Conservation (phyloP, 1,140 invertebrate species). For the Hormaphis cornu region DNA sequence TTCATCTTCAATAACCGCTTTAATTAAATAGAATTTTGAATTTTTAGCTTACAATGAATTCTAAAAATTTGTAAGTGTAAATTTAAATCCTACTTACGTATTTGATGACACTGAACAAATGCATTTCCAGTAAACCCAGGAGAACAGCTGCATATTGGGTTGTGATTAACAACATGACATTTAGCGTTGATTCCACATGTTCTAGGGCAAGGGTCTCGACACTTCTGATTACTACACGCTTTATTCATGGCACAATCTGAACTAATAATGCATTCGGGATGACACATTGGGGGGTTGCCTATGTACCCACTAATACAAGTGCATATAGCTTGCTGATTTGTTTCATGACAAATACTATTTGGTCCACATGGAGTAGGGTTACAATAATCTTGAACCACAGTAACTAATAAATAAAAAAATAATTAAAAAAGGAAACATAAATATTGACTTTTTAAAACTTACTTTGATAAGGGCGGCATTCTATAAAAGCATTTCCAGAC, state of each 20-base stretch:
- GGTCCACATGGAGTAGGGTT: conserved; percentile 65
- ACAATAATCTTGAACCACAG: conserved; percentile 46
- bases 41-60: conserved; percentile 34
- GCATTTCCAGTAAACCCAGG: conserved; percentile 52
- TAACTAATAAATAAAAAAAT: conserved; percentile 33
- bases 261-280: conserved; percentile 58
- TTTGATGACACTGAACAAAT: conserved; percentile 47
- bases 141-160: conserved; percentile 55
- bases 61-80: conserved; percentile 39
- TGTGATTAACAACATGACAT: conserved; percentile 57
- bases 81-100: conserved; percentile 43
- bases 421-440: neutral
- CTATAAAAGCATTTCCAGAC: conserved; percentile 58
- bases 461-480: conserved; percentile 49
- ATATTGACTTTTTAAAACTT: conserved; percentile 43
- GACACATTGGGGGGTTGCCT: conserved; percentile 61
- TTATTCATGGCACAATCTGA: conserved; percentile 56
- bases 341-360: conserved; percentile 64
- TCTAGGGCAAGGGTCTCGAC: conserved; percentile 60
- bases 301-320: conserved; percentile 66
- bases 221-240: conserved; percentile 65
- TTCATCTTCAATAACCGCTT: conserved; percentile 35
- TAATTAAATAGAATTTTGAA: conserved; percentile 32
- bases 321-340: conserved; percentile 65
- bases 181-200: conserved; percentile 57